Evolutionary conservation across 2,113 vertebrate genomes (phyloP).

Genomic region (Cairina moschata): DNA sequence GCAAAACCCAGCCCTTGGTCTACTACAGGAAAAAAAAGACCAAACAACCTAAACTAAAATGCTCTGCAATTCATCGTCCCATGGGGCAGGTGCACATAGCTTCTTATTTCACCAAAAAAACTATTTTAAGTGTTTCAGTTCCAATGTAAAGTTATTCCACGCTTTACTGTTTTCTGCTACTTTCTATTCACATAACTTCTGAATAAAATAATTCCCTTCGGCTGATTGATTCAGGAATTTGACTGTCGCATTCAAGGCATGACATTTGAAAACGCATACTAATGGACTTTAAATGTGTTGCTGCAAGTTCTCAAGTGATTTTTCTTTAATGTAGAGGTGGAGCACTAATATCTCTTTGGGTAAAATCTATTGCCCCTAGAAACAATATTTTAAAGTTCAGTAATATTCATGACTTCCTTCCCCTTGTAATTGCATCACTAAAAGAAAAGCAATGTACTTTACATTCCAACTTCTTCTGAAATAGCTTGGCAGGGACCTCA

Average conservation of each 20-base stretch:
- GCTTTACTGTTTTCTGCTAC: constrained; percentile 13
- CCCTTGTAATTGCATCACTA: neutral
- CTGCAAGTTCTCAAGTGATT: constrained; percentile 16
- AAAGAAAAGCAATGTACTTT: neutral
- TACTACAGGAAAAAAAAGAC: neutral
- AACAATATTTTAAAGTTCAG: constrained; percentile 31
- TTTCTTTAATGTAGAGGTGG: neutral
- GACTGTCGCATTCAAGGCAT: neutral
- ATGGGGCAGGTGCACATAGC: neutral
- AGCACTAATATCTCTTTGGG: neutral
- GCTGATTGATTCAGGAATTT: constrained; percentile 57
- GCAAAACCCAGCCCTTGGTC: neutral
- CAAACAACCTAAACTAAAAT: neutral
- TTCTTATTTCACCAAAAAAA: neutral
- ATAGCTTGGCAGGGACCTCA: neutral
- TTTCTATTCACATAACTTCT: constrained; percentile 17
- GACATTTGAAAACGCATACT: constrained; percentile 33
- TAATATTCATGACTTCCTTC: neutral
- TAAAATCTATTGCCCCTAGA: constrained; percentile 19
- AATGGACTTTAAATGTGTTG: constrained; percentile 52
- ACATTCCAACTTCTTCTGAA: neutral
- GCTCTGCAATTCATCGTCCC: neutral
- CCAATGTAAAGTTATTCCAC: neutral
- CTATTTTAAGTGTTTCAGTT: neutral
- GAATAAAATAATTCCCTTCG: constrained; percentile 44